These are phyloP conservation scores for Heliconius congener DNA, from an alignment of 1,140 invertebrate genomes.

Conservation along the genomic window DNA sequence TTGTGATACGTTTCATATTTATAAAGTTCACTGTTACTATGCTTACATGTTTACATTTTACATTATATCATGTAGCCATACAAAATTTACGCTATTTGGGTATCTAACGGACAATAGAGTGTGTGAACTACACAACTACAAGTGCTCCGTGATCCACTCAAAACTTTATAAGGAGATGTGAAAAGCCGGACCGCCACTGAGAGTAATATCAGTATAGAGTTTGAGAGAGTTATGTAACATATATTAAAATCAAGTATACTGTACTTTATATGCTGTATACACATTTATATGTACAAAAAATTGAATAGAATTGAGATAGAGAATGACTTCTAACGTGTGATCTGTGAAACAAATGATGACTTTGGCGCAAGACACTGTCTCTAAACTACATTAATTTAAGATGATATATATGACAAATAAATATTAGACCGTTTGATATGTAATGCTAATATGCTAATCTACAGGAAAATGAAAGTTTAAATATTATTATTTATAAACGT, in stretches of 20 bases:
- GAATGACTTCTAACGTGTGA: too few relatives aligned
- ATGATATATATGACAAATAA: too few relatives aligned
- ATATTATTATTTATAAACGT: too few relatives aligned
- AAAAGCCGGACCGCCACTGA: not conserved
- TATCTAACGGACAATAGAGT: not conserved
- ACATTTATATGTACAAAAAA: too few relatives aligned
- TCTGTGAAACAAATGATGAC: too few relatives aligned
- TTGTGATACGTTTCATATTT: not conserved
- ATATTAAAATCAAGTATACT: not conserved
- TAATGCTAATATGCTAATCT: too few relatives aligned
- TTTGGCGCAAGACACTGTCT: too few relatives aligned
- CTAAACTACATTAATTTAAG: too few relatives aligned
- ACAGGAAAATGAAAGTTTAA: too few relatives aligned
- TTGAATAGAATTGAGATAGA: too few relatives aligned
- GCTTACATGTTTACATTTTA: not conserved
- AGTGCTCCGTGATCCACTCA: conserved; percentile 4
- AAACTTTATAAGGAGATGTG: conserved; percentile 7
- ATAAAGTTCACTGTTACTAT: not conserved
- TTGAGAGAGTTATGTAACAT: not conserved
- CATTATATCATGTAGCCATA: not conserved
- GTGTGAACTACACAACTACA: not conserved
- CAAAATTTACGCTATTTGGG: not conserved
- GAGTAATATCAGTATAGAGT: not conserved
- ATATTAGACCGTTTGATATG: too few relatives aligned
- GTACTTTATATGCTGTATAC: too few relatives aligned